Conservation (phyloP, 2,888 invertebrate genomes). For the Crematogaster levior region DNA sequence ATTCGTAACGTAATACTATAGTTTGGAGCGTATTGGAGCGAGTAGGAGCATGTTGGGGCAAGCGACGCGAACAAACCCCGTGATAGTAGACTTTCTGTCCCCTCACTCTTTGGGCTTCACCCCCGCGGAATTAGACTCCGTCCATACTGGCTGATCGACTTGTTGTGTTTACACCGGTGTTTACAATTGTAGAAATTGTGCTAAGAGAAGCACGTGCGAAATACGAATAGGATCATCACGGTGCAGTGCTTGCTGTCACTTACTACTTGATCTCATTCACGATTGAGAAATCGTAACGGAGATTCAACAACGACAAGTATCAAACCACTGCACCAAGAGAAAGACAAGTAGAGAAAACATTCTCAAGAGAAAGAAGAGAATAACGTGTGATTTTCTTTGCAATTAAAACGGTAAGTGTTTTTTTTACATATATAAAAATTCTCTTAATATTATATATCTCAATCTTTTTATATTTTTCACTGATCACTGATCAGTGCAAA, state of each 20-base stretch:
- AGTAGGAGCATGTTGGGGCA: no score
- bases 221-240: background rate
- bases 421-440: background rate
- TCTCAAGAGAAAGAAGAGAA: background rate
- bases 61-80: no score
- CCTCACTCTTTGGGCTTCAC: no score
- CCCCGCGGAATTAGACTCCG: no score
- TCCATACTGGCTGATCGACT: background rate
- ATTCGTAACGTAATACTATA: no score
- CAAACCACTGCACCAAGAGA: background rate
- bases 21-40: no score
- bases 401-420: background rate
- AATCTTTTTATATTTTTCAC: background rate
- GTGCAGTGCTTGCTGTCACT: no score
- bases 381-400: background rate
- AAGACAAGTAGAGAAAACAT: background rate
- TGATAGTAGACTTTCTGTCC: no score
- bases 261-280: background rate
- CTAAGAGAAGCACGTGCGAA: background rate
- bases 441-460: background rate
- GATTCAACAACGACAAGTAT: background rate
- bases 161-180: background rate
- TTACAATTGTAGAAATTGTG: background rate
- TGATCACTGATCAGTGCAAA: background rate
- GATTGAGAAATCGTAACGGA: background rate